Evolutionary conservation across 2,888 invertebrate genomes (phyloP).

Genomic region (Trichogramma evanescens): DNA sequence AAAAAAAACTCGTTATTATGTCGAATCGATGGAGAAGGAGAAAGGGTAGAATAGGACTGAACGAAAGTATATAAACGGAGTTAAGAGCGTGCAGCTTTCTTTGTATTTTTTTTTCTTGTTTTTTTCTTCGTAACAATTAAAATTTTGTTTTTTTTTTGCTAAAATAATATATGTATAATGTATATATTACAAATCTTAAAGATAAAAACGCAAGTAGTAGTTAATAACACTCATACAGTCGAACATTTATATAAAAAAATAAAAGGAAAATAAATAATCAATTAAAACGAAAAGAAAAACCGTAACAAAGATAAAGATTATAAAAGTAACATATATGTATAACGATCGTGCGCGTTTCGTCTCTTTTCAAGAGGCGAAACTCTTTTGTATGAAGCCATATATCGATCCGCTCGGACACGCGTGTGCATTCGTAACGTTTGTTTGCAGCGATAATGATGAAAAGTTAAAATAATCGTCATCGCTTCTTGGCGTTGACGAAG

Average conservation of each 20-base stretch:
- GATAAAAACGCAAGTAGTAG: background rate
- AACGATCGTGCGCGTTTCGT: too few species aligned
- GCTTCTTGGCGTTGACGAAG: constrained; percentile 20
- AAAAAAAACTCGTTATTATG: too few species aligned
- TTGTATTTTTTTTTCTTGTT: too few species aligned
- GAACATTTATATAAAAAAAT: constrained; percentile 16
- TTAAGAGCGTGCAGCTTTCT: background rate
- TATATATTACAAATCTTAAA: constrained; percentile 19
- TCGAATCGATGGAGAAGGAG: too few species aligned
- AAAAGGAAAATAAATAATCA: constrained; percentile 1
- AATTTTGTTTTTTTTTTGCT: constrained; percentile 11
- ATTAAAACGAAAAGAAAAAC: too few species aligned
- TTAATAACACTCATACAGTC: constrained; percentile 7
- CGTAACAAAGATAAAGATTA: too few species aligned
- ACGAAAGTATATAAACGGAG: background rate
- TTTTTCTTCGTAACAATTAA: too few species aligned
- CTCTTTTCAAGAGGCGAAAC: too few species aligned
- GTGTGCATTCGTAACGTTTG: constrained; percentile 2
- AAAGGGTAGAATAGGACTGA: background rate
- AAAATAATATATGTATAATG: constrained; percentile 6
- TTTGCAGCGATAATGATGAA: background rate
- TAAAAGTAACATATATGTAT: too few species aligned
- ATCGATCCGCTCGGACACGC: too few species aligned
- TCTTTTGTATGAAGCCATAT: too few species aligned
- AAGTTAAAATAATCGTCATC: constrained; percentile 20